Conservation (phyloP, 1,140 invertebrate species). For the Leptestheria dahalacensis region DNA sequence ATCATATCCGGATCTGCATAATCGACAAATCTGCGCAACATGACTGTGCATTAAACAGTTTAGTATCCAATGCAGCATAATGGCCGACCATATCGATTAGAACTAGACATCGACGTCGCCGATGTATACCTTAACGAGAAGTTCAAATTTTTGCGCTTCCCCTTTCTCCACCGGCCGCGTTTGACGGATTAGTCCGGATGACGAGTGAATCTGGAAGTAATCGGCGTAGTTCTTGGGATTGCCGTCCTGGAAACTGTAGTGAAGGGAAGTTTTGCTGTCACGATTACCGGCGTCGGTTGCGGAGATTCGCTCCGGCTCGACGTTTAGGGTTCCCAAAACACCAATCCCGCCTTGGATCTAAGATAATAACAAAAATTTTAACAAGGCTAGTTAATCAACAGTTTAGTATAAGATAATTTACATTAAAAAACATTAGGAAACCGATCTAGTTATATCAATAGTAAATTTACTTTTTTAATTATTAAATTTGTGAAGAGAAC, state of each 20-base stretch:
- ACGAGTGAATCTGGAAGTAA: slow-evolving; percentile 68
- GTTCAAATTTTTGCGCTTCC: slow-evolving; percentile 50
- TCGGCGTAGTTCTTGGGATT: slow-evolving; percentile 53
- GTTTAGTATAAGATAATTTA: not conserved
- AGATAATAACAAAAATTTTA: not conserved
- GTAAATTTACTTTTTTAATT: too few relatives aligned
- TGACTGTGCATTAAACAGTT: not conserved
- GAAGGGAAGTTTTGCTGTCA: slow-evolving; percentile 61
- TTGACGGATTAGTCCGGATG: slow-evolving; percentile 62
- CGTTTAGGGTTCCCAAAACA: slow-evolving; percentile 58
- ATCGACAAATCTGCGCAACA: not conserved
- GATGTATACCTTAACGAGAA: slow-evolving; percentile 48
- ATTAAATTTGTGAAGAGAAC: too few relatives aligned
- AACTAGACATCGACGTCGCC: not conserved
- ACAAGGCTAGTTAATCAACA: not conserved
- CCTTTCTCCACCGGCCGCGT: slow-evolving; percentile 60
- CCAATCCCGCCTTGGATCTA: slow-evolving; percentile 57
- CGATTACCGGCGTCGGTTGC: slow-evolving; percentile 61
- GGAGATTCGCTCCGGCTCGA: slow-evolving; percentile 73
- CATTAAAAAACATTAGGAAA: too few relatives aligned
- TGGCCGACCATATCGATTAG: too few relatives aligned
- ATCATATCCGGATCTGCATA: too few relatives aligned
- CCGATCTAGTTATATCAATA: too few relatives aligned
- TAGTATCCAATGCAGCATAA: not conserved
- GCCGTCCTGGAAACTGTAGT: slow-evolving; percentile 65